Conservation (phyloP, 1,140 invertebrate species). For the Harpegnathos saltator region DNA sequence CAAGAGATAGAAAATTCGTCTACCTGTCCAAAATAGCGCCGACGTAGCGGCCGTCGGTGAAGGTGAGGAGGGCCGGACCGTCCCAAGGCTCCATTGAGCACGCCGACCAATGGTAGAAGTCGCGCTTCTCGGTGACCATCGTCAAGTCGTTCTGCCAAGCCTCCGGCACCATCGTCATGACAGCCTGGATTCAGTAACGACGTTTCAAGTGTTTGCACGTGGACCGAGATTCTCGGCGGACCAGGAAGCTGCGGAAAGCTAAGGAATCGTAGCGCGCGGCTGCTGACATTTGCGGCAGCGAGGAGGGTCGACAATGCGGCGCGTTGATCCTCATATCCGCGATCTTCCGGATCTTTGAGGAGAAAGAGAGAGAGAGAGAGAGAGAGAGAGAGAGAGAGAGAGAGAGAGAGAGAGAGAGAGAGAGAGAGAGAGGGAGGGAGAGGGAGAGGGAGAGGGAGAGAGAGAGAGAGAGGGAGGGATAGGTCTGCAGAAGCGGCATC, state of each 20-base stretch:
- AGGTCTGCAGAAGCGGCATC: too few relatives aligned
- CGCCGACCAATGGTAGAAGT: conserved; percentile 98
- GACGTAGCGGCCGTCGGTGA: conserved; percentile 99
- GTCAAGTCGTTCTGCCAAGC: conserved; percentile 99
- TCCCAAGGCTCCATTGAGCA: conserved; percentile 99
- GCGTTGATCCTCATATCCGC: too few relatives aligned
- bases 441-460: too few relatives aligned
- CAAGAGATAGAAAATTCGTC: conserved; percentile 68
- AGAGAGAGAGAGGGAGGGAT: too few relatives aligned
- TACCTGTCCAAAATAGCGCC: conserved; percentile 94
- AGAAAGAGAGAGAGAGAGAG: too few relatives aligned
- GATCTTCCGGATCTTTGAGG: too few relatives aligned
- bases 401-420: too few relatives aligned
- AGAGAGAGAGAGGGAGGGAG: too few relatives aligned
- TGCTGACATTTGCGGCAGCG: background rate
- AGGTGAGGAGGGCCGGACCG: conserved; percentile 97
- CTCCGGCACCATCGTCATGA: conserved; percentile 99
- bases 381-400: too few relatives aligned
- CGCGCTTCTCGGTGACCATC: conserved; percentile 96
- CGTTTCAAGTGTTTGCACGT: conserved; percentile 15
- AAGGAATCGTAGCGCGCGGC: background rate
- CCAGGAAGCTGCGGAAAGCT: conserved; percentile 5
- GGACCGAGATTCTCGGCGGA: background rate
- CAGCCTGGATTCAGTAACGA: conserved; percentile 88
- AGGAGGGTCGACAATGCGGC: too few relatives aligned